phyloP scores from a whole-genome alignment of 2,888 invertebrate genomes.

The Drosophila falleni region DNA sequence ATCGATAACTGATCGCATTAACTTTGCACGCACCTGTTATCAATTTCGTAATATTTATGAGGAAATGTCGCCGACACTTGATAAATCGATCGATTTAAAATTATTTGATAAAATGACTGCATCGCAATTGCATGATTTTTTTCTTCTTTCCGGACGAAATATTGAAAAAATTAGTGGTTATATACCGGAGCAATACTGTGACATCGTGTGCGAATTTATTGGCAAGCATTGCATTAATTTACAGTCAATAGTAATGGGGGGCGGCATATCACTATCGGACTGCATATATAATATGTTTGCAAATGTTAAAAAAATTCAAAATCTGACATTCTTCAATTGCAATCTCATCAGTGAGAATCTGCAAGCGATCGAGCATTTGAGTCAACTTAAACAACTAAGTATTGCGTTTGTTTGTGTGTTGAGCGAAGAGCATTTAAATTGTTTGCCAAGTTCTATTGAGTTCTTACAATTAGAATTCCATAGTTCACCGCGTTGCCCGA shows the following conservation, averaged over 20 bases:
- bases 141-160: constrained; percentile 51
- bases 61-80: not conserved
- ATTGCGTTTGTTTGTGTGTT: too few species aligned
- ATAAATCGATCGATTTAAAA: constrained; percentile 16
- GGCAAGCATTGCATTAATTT: constrained; percentile 36
- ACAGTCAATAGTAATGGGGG: constrained; percentile 21
- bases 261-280: not conserved
- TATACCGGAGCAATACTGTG: too few species aligned
- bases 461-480: too few species aligned
- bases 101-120: constrained; percentile 43
- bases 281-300: constrained; percentile 39
- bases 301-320: too few species aligned
- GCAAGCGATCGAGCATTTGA: too few species aligned
- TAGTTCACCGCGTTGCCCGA: not conserved
- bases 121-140: constrained; percentile 71
- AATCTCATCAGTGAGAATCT: too few species aligned
- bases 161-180: too few species aligned
- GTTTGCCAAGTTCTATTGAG: constrained; percentile 29
- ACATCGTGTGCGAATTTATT: constrained; percentile 26
- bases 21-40: not conserved
- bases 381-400: too few species aligned
- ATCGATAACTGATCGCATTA: not conserved
- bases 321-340: constrained; percentile 9
- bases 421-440: too few species aligned
- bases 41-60: not conserved